Percentiles rank a stretch among this genome's conserved stretches.
phyloP scores from a whole-genome alignment of 2,888 invertebrate genomes.

The Eupithecia insigniata region DNA sequence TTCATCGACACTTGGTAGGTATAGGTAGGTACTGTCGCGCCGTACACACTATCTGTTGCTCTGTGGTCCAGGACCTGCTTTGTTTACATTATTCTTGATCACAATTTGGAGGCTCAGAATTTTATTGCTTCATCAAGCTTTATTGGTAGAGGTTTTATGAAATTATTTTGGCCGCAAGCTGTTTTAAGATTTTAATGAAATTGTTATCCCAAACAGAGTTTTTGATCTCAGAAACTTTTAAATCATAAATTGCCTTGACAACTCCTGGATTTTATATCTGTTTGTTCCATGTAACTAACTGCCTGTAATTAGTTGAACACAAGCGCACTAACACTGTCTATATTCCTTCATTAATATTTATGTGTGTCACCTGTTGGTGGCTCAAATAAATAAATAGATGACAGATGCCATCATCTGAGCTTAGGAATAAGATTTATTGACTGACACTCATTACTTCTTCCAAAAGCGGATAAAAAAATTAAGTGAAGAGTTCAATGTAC shows the following conservation, averaged over 20 bases:
- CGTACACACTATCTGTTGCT: not conserved
- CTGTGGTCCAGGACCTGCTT: not conserved
- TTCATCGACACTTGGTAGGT: not conserved
- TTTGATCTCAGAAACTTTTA: not conserved
- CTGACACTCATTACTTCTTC: no score
- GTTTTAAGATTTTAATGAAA: conserved; percentile 5
- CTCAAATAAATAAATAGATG: no score
- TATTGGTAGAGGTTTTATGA: not conserved
- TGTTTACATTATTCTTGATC: not conserved
- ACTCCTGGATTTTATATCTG: no score
- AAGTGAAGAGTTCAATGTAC: no score
- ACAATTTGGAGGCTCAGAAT: not conserved
- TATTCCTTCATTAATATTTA: no score
- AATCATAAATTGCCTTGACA: no score
- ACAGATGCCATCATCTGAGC: not conserved
- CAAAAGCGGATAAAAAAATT: no score
- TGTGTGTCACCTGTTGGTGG: no score
- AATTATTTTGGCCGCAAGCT: not conserved
- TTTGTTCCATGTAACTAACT: no score
- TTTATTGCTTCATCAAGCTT: not conserved
- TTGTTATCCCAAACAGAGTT: not conserved
- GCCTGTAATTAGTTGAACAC: no score
- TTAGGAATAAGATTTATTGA: no score
- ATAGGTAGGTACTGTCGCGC: not conserved
- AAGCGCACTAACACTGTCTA: no score